Evolutionary conservation across 1,140 invertebrate species (phyloP), one percentile per base, ranked within the genome.

Genomic region (Oryctes rhinoceros): DNA sequence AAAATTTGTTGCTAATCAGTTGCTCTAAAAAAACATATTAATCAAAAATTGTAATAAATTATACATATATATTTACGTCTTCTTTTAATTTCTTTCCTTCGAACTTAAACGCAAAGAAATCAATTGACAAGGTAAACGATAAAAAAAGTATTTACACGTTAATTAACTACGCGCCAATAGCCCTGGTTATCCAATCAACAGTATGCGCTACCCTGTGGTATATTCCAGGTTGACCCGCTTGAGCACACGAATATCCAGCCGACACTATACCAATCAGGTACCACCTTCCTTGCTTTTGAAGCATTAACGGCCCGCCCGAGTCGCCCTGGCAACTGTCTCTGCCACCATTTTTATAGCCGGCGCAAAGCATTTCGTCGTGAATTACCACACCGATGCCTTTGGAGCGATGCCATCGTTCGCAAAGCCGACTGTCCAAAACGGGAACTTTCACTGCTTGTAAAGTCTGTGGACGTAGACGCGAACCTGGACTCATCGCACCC

Each of bases 351-450:
- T 95, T 91, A 87, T 98, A 98, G 1, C 97, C 97, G 5, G 97
- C 97, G 88, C 97, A 99, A 87, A 99, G 93, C 97, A 99, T 99
- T 89, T 98, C 96, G 79, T 97, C 96, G 87, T 97, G 96, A 84
- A 98, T 98, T 9, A 97, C 93, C 48, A 98, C 96, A 87, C 97
- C 96, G 83, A 98, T 98, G 78, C 94, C 93, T 84, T 94, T 95
- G 65, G 93, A 93, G 78, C 93, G 89, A 87, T 94, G 93, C 93
- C 93, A 94, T 37, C 91, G 87, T 87, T 95, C 94, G 85, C 94
- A 95, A 79, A 94, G 88, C 80, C 94, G 90, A 87, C 96, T 97
- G 86, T 97, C 95, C 75, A 97, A 93, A 53, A 97, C 95, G 0
- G 96, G 96, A 79, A 98, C 96, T 87, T 97, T 95, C 0, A 98